Evolutionary conservation across 1,140 invertebrate species (phyloP), one percentile per base, ranked within the genome.

Genomic region (Hyphantria cunea): DNA sequence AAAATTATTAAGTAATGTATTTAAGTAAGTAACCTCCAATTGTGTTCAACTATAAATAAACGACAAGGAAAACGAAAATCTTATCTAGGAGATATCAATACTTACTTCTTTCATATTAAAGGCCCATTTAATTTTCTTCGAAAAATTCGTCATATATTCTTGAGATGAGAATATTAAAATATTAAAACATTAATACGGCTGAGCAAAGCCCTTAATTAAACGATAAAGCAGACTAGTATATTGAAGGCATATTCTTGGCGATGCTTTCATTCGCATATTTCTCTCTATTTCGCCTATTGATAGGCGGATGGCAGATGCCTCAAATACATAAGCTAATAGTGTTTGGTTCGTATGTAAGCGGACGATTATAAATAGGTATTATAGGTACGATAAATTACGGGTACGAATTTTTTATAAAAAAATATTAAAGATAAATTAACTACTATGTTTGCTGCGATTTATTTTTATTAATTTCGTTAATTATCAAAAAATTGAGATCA

Each of bases 181-280:
- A 25, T 25, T 25, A 25, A 25, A 3, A 25, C 17, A 25, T 25
- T 1, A 25, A 25, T 3, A 1, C 17, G n/a, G n/a, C n/a, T n/a
- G n/a, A 25, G 17, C 17, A 25, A 1, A 25, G 17, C 1, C 17
- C 5, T 49, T 49, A 58, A 45, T 58, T 48, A 48, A 58, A 58
- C 45, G 45, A 49, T 48, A 58, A 58, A 48, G 31, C 45, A 44
- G 55, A 48, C 55, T 39, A 39, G 55, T 33, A 58, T 48, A 58
- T 49, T 37, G 55, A 49, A 25, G 33, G n/a, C 2, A 37, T 39
- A 11, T 58, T 33, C 47, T 25, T 49, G 34, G 33, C 0, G 33
- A 39, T 10, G n/a, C 37, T 39, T 37, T 14, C 14, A n/a, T 13
- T 58, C 33, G 45, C 14, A 58, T 58, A 58, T 58, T 47, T 47